These are phyloP conservation scores for Conus ventricosus DNA, from an alignment of 1,140 invertebrate species.

Conservation along the genomic window DNA sequence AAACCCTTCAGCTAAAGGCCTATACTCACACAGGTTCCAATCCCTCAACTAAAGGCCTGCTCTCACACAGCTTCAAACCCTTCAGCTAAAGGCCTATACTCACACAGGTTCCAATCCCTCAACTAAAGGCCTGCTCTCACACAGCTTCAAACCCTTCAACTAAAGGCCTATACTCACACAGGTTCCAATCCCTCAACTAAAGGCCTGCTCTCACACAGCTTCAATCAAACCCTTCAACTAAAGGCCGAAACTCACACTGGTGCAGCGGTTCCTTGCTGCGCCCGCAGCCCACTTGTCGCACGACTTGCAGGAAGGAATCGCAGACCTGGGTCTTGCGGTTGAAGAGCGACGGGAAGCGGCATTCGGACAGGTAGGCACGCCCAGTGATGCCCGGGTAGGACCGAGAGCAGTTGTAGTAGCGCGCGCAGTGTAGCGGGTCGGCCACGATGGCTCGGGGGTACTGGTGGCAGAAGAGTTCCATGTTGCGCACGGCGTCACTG, in stretches of 20 bases:
- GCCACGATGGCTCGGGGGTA: slow-evolving; percentile 55
- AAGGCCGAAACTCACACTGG: slow-evolving; percentile 29
- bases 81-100: too few relatives aligned
- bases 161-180: too few relatives aligned
- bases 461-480: slow-evolving; percentile 47
- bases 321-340: slow-evolving; percentile 45
- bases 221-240: too few relatives aligned
- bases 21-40: too few relatives aligned
- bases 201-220: too few relatives aligned
- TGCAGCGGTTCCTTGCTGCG: slow-evolving; percentile 30
- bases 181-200: too few relatives aligned
- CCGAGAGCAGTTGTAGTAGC: slow-evolving; percentile 60
- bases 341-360: slow-evolving; percentile 61
- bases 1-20: too few relatives aligned
- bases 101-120: too few relatives aligned
- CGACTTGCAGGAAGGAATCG: slow-evolving; percentile 58
- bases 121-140: too few relatives aligned
- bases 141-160: too few relatives aligned
- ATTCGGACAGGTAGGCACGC: slow-evolving; percentile 56
- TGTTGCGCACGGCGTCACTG: slow-evolving; percentile 43
- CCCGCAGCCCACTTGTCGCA: slow-evolving; percentile 32
- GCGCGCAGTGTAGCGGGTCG: slow-evolving; percentile 60
- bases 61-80: too few relatives aligned
- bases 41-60: too few relatives aligned
- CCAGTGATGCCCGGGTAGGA: slow-evolving; percentile 33